Conservation (phyloP, 2,797 vertebrate genomes). For the Acrossocheilus fasciatus region DNA sequence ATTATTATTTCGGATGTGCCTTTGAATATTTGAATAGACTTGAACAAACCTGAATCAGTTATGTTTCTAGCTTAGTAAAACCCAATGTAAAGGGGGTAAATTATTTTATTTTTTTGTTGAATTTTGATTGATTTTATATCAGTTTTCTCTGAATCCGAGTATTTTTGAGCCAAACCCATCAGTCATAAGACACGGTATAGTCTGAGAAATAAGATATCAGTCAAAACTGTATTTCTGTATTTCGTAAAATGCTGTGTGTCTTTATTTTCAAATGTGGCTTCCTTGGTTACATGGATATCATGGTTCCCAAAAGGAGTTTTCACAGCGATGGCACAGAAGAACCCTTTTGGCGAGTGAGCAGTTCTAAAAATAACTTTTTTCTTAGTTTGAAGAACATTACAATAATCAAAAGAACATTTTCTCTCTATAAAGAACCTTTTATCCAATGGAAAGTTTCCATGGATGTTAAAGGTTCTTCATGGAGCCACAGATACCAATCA, state of each 20-base stretch:
- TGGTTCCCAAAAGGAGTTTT: too few species aligned
- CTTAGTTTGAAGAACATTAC: background rate
- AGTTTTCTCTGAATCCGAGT: background rate
- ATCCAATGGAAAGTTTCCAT: background rate
- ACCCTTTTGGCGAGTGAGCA: background rate
- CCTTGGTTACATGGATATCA: background rate
- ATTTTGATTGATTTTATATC: background rate
- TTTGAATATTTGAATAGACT: slow-evolving; percentile 11
- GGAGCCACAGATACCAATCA: background rate
- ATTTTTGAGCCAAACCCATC: background rate
- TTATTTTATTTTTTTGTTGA: background rate
- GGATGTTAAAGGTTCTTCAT: background rate
- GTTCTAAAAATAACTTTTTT: background rate
- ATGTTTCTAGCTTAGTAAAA: background rate
- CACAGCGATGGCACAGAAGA: background rate
- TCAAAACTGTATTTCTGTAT: background rate
- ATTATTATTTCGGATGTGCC: background rate
- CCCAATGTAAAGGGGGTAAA: background rate
- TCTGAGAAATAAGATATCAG: background rate
- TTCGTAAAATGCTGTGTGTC: background rate
- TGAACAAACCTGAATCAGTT: background rate
- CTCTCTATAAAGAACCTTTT: background rate
- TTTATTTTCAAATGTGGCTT: background rate
- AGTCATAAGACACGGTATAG: background rate
- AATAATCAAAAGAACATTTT: too few species aligned